Evolutionary conservation across 2,797 vertebrate species (phyloP), one percentile per base, ranked within the genome.

Genomic region (Alectoris magna): DNA sequence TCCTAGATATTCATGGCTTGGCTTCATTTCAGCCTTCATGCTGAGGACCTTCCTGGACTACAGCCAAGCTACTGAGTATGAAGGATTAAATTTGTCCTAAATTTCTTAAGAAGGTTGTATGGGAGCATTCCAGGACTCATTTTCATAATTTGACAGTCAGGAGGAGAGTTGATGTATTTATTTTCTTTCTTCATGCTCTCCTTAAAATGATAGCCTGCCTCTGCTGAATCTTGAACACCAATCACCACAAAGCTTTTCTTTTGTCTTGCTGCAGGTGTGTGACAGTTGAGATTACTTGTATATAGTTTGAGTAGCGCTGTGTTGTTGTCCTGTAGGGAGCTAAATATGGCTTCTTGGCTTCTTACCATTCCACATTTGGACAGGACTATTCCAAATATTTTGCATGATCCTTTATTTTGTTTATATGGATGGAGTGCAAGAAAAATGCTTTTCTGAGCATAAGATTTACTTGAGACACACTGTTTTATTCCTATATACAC

Each of bases 131-230:
- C 91, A 92, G 79, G 75, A 80, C 91, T 94, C 89, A 95, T 96
- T 95, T 96, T 96, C 94, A 94, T 94, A 96, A 96, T 94, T 93
- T 96, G 94, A 88, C 93, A 92, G 81, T 88, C 90, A 91, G 74
- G 79, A 95, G 88, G 70, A 90, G 88, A 87, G 68, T n/a, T 90
- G 89, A 96, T 95, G 44, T 89, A 94, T 97, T 96, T 95, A 95
- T 97, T 96, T 95, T 69, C 80, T 86, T 91, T 69, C 90, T 90
- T 80, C 64, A 44, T 1, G 6, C 64, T 86, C 58, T 74, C 59
- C 74, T 85, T 81, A 87, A 95, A 96, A 88, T 73, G 89, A 82
- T 81, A 95, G 53, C 22, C 55, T 84, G 70, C 79, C 76, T 93
- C 79, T 87, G 82, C 72, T 90, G 88, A 71, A 74, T 92, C 77